Base-by-base conservation (phyloP, 2,797 vertebrate genomes). In the Anguilla marmorata region DNA sequence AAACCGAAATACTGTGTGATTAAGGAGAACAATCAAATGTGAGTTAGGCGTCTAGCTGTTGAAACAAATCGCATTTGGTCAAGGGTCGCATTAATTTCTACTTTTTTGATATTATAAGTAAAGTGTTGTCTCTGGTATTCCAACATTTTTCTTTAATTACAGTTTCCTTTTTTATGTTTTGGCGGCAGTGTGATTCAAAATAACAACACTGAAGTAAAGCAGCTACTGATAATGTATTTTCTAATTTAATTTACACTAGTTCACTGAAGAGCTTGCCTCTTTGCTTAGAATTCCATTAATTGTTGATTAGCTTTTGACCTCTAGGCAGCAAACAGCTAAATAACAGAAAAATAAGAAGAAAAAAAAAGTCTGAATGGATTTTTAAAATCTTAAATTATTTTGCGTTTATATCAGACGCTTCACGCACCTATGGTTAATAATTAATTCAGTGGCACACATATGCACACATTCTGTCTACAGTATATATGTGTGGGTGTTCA, bases 211-310 rank as follows among this genome's bases (percentile, higher is more conserved):
- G 37, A 87, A 66, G 85, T 58, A 89, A 90, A 83, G 86, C 52
- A 79, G 89, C 72, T 69, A 41, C 86, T 80, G 86, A 89, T 87
- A 66, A 87, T 63, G 87, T 82, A 85, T 72, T 52, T 82, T 74
- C 52, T 30, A 45, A 88, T 88, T 86, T 88, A 52, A 84, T 80
- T 85, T 76, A 88, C 87, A 56, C 30, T 63, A 74, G 69, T 79
- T 88, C 33, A 66, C 66, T 37, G 84, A 52, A 82, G 54, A 85
- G 54, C 66, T 63, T 21, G 56, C 87, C 24, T 79, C 85, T 80
- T 56, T 94, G 94, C 95, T 95, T 94, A 94, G 96, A 95, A 95
- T 96, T 96, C 95, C 95, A 94, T 94, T 95, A 93, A 94, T 93
- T 95, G 95, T 93, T 94, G 95, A 95, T 95, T 96, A 96, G 95